Base-by-base conservation (phyloP, 2,888 invertebrate species). In the Chrysolina haemoptera region DNA sequence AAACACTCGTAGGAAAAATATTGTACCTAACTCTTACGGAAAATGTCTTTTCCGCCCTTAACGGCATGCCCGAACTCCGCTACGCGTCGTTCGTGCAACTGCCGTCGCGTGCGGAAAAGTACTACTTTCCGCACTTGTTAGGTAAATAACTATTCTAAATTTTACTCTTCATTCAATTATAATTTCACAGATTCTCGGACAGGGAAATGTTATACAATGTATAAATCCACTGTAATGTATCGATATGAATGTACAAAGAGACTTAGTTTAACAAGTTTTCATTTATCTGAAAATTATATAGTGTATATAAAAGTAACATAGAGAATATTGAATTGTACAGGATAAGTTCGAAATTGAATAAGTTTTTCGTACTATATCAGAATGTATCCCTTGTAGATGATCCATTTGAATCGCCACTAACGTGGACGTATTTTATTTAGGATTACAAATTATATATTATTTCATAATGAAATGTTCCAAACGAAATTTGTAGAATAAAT, bases 211-310 rank as follows among this genome's bases (percentile, higher is more conserved):
- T 80, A 80, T 80, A 80, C 80, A 69, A 71, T 80, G 79, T 80
- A 80, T 78, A 80, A 77, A 74, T n/a, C 70, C 35, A 35, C 35
- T 8, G n/a, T n/a, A 27, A 18, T 53, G 5, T 16, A 53, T 8
- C 16, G 16, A 16, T 16, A 20, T 11, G 68, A 72, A 70, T 68
- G 62, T 74, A 66, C 65, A 75, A 75, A 78, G 50, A 18, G 74
- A 77, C 78, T n/a, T n/a, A 78, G 77, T 78, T 79, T 55, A 76
- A 77, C 77, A 77, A 78, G 77, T 79, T 78, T 68, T 73, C 69
- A 71, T 68, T 67, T 65, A 48, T 71, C 62, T 66, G 27, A 43
- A 48, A 67, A 12, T 48, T 14, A n/a, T 67, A 27, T 70, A 62
- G 48, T 74, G 65, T 62, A 62, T 66, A 67, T 43, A 27, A 62